These are phyloP conservation scores for Tricholauxania praeusta DNA, from an alignment of 2,888 invertebrate species.

Conservation along the genomic window DNA sequence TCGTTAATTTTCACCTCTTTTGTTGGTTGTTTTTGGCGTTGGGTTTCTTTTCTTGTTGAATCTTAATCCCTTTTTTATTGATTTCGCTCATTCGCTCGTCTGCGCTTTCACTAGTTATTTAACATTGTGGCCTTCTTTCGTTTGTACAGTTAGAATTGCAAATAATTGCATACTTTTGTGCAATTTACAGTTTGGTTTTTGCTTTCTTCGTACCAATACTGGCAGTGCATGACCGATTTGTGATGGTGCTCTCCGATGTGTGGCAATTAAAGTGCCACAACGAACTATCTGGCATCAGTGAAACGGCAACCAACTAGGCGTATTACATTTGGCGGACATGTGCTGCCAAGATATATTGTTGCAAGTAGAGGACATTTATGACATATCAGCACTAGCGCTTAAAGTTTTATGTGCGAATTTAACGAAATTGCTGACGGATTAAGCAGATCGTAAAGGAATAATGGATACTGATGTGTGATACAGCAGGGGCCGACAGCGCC, in stretches of 20 bases:
- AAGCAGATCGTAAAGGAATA: too few species aligned
- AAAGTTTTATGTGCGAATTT: constrained; percentile 22
- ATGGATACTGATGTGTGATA: too few species aligned
- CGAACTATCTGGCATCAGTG: background rate
- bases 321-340: background rate
- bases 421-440: constrained; percentile 6
- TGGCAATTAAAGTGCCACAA: constrained; percentile 40
- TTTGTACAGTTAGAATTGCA: constrained; percentile 37
- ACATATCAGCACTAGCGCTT: constrained; percentile 22
- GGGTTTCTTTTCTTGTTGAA: background rate
- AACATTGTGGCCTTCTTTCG: background rate
- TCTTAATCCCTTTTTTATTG: background rate
- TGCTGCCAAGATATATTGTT: background rate
- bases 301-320: background rate
- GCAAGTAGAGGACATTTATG: constrained; percentile 13
- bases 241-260: constrained; percentile 20
- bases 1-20: constrained; percentile 16
- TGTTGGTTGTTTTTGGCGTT: background rate
- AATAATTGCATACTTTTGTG: constrained; percentile 43
- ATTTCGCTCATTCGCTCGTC: background rate
- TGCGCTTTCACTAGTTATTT: too few species aligned
- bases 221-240: too few species aligned
- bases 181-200: constrained; percentile 36
- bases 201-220: too few species aligned
- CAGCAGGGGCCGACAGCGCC: too few species aligned